Evolutionary conservation across 2,113 vertebrate genomes (phyloP).

Genomic region (Neopipo cinnamomea): DNA sequence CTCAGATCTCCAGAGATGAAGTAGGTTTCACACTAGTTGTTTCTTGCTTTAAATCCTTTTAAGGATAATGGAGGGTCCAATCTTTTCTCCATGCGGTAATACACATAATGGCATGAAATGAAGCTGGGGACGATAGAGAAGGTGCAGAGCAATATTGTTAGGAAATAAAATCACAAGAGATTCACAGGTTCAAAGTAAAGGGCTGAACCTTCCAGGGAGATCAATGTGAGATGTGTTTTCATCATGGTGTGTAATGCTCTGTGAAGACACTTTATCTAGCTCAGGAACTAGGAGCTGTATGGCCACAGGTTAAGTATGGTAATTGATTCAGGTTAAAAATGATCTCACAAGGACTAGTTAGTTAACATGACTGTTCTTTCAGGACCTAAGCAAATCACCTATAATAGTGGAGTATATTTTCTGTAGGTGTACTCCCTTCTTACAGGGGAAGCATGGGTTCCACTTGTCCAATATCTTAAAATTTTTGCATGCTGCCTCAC

Average conservation of each 20-base stretch:
- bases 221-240: neutral
- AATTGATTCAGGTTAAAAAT: neutral
- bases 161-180: neutral
- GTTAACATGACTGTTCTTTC: neutral
- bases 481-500: neutral
- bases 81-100: neutral
- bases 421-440: neutral
- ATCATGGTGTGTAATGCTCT: neutral
- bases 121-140: neutral
- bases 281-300: neutral
- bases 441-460: neutral
- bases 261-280: neutral
- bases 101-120: neutral
- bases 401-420: neutral
- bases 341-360: neutral
- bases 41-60: slow-evolving; percentile 11
- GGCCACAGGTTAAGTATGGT: neutral
- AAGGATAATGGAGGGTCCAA: neutral
- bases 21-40: neutral
- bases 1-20: slow-evolving; percentile 14
- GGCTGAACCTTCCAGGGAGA: neutral
- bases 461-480: neutral
- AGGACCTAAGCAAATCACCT: neutral
- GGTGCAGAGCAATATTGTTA: neutral
- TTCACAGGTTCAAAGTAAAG: neutral